These are phyloP conservation scores for Nomada flava DNA, from an alignment of 2,888 invertebrate genomes.

Conservation along the genomic window DNA sequence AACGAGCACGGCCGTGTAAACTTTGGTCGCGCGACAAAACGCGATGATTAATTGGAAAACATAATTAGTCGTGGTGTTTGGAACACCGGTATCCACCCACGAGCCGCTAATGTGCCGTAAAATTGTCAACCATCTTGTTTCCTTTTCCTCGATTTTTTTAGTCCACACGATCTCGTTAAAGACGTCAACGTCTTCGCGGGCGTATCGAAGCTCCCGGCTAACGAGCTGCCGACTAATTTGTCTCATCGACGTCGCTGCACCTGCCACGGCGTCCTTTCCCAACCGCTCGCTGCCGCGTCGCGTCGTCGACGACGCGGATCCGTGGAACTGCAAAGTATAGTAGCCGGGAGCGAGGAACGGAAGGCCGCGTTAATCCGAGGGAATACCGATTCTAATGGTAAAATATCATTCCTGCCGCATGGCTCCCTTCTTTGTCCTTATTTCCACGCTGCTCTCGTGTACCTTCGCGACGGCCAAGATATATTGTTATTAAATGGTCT, in stretches of 20 bases:
- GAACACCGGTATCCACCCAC: constrained; percentile 72
- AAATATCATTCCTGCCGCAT: constrained; percentile 48
- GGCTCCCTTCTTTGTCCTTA: constrained; percentile 38
- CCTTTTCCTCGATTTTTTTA: constrained; percentile 28
- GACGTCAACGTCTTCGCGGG: constrained; percentile 40
- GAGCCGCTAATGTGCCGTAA: constrained; percentile 80
- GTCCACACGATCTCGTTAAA: constrained; percentile 56
- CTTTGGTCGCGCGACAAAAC: constrained; percentile 76
- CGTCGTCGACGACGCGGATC: too few relatives aligned
- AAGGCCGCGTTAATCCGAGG: constrained; percentile 34
- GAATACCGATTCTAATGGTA: constrained; percentile 55
- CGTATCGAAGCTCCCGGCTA: constrained; percentile 54
- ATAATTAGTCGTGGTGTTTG: constrained; percentile 79
- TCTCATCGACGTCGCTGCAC: constrained; percentile 26
- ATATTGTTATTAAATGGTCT: constrained; percentile 84
- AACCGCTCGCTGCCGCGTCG: too few relatives aligned
- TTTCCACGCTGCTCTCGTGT: constrained; percentile 59
- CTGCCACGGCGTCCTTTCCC: neutral
- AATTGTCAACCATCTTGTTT: constrained; percentile 78
- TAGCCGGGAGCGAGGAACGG: too few relatives aligned
- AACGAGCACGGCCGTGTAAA: constrained; percentile 78
- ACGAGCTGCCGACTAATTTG: constrained; percentile 67
- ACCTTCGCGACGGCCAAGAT: constrained; percentile 80
- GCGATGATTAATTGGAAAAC: constrained; percentile 83
- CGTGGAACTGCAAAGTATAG: neutral